Evolutionary conservation across 37 sponge, comb jelly and placozoan species (phyloP).

Genomic region (Eunapius fragilis): DNA sequence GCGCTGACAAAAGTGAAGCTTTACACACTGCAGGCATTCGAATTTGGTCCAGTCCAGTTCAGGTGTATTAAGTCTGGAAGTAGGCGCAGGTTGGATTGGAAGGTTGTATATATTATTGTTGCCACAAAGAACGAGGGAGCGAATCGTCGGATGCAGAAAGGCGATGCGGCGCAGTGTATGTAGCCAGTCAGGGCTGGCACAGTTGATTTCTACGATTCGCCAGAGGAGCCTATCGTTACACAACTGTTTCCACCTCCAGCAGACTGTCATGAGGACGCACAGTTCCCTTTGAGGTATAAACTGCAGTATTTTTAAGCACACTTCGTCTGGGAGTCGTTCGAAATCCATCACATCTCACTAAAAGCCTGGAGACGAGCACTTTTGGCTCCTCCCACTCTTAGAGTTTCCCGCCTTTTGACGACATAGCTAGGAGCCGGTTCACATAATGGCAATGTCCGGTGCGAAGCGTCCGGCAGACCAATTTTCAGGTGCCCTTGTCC

Average conservation of each 20-base stretch:
- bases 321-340: slow-evolving; percentile 27
- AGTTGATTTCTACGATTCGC: slow-evolving; percentile 16
- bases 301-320: slow-evolving; percentile 38
- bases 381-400: background rate
- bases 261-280: slow-evolving; percentile 22
- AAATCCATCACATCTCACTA: background rate
- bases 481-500: slow-evolving; percentile 25
- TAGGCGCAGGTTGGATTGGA: background rate
- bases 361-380: background rate
- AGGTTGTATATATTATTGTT: background rate
- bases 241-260: slow-evolving; percentile 49
- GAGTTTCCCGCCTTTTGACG: background rate
- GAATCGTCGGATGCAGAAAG: background rate
- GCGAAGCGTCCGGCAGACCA: slow-evolving; percentile 22
- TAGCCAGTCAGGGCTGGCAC: background rate
- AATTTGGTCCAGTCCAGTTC: slow-evolving; percentile 4
- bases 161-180: background rate
- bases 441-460: slow-evolving; percentile 30
- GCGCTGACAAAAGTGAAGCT: slow-evolving; percentile 1
- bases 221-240: slow-evolving; percentile 38
- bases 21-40: background rate
- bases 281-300: slow-evolving; percentile 23
- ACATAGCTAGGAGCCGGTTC: background rate
- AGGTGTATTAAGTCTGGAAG: background rate
- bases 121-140: background rate